phyloP scores from a whole-genome alignment of 2,113 vertebrate species.

The cattle (Bos taurus) region DNA sequence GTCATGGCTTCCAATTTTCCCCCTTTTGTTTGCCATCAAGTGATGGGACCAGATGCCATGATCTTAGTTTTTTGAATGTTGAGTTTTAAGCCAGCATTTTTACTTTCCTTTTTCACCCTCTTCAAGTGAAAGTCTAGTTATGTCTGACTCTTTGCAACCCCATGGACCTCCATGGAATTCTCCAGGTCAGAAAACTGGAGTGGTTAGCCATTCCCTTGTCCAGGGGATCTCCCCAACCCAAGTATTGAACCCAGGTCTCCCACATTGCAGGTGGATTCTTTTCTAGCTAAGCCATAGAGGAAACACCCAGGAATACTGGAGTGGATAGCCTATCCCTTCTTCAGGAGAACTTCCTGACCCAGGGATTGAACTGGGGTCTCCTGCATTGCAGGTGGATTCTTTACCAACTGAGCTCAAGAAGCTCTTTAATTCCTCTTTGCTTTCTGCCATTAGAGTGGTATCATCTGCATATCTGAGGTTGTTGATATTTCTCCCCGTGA shows the following conservation, averaged over 20 bases:
- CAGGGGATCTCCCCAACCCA: background rate
- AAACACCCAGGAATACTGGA: background rate
- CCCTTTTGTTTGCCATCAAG: background rate
- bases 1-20: background rate
- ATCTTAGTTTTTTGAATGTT: background rate
- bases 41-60: background rate
- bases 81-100: background rate
- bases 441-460: background rate
- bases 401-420: background rate
- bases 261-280: background rate
- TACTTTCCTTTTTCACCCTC: background rate
- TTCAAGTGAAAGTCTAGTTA: background rate
- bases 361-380: background rate
- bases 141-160: background rate
- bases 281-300: background rate
- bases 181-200: background rate
- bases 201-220: background rate
- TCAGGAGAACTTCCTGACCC: rapidly evolving
- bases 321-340: background rate
- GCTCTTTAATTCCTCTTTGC: background rate
- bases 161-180: background rate
- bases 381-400: background rate
- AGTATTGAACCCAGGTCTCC: background rate
- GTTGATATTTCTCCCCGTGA: background rate
- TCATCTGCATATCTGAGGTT: background rate